Evolutionary conservation across 2,888 invertebrate species (phyloP), one percentile per base, ranked within the genome.

Genomic region (Pristionchus japonicus): DNA sequence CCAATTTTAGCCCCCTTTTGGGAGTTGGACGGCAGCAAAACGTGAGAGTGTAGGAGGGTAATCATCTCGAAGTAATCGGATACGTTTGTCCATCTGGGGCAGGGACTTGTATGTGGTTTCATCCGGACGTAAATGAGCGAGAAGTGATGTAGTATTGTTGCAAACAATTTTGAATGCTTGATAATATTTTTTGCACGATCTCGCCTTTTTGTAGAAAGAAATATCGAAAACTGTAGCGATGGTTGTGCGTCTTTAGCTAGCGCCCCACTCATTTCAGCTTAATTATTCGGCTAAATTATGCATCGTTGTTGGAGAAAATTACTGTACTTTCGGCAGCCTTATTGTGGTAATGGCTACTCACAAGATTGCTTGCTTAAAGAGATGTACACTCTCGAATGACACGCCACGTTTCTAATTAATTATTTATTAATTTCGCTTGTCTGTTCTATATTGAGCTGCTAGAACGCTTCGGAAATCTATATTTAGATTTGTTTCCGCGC

Each of bases 81-180:
- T 77, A 40, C 23, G 43, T 47, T 27, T 23, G 7, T 37, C 37
- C 23, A 67, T 67, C 34, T 67, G 64, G 34, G 17, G 70, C 20
- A 70, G 37, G 77, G 77, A 77, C 57, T 27, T 77, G 77, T 77
- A 47, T 77, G 77, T 77, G 47, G 77, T 77, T 77, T 77, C 77
- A 77, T 77, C 77, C n/a, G 43, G n/a, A 11, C 31, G 17, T 1
- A 70, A 67, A 23, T 70, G 70, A 3, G 70, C 37, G 70, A 70
- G 37, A 20, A 37, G 0, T 23, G 13, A 1, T 13, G 64, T 17
- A 64, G 34, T 64, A 64, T 64, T 31, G 27, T 64, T 31, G 2
- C 9, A 57, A 23, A n/a, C n/a, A n/a, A n/a, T n/a, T n/a, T n/a
- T n/a, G n/a, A n/a, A n/a, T n/a, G n/a, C n/a, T n/a, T n/a, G n/a